Conservation (phyloP, 2,888 invertebrate species). For the Desoria tigrina region DNA sequence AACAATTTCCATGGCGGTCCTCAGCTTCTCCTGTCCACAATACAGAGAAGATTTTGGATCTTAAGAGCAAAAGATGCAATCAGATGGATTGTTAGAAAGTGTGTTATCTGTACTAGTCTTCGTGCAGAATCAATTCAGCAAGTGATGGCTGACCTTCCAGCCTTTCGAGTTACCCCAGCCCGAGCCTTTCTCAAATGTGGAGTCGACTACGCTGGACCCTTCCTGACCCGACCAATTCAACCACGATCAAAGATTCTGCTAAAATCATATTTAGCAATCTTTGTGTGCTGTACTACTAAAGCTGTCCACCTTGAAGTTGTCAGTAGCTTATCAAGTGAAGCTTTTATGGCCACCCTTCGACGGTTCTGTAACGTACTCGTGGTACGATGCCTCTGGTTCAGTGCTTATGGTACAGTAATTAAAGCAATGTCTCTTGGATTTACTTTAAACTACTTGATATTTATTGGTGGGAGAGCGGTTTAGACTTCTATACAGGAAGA, state of each 20-base stretch:
- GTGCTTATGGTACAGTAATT: no score
- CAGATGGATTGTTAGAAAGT: conserved; percentile 24
- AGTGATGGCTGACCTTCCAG: conserved; percentile 54
- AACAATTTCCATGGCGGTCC: conserved; percentile 38
- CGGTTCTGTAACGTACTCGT: no score
- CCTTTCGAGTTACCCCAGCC: conserved; percentile 42
- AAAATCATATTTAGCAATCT: conserved; percentile 17
- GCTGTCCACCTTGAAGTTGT: conserved; percentile 54
- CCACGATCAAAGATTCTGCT: not conserved
- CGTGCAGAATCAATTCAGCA: conserved; percentile 34
- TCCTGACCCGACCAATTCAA: not conserved
- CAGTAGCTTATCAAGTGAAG: conserved; percentile 53
- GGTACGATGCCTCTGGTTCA: no score
- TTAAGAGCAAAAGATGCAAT: conserved; percentile 22
- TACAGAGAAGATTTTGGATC: conserved; percentile 35
- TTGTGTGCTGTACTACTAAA: conserved; percentile 22
- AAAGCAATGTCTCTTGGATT: no score
- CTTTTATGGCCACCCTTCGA: conserved; percentile 54
- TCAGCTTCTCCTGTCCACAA: conserved; percentile 15
- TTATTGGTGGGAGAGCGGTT: no score
- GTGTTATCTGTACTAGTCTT: conserved; percentile 38
- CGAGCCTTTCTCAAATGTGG: conserved; percentile 50
- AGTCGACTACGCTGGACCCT: conserved; percentile 37
- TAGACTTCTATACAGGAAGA: no score
- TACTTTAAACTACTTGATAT: no score